These are phyloP conservation scores for Oryzias curvinotus DNA, from an alignment of 2,113 vertebrate genomes.

Conservation along the genomic window DNA sequence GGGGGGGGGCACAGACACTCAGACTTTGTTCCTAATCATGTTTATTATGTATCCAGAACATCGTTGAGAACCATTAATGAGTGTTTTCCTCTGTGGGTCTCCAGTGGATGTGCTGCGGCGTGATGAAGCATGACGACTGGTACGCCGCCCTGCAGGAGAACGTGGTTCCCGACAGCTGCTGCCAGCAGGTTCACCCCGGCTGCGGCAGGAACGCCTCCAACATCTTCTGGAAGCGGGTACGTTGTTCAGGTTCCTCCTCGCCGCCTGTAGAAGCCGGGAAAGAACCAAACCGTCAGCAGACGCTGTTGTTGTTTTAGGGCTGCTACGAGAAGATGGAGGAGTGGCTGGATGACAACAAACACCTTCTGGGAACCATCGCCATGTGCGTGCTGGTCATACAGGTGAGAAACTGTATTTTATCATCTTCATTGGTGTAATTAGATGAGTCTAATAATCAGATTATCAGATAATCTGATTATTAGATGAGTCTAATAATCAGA, in stretches of 20 bases:
- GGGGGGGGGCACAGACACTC: no score
- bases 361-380: conserved; percentile 89
- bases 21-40: no score
- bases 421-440: no score
- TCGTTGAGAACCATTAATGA: no score
- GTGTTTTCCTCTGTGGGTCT: background rate
- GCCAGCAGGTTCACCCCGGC: conserved; percentile 84
- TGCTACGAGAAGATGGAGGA: conserved; percentile 92
- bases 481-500: no score
- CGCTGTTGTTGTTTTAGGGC: conserved; percentile 74
- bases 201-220: conserved; percentile 89
- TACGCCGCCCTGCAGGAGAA: conserved; percentile 85
- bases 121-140: conserved; percentile 88
- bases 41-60: no score
- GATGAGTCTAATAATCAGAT: no score
- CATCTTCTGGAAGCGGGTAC: conserved; percentile 86
- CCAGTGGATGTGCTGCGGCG: conserved; percentile 95
- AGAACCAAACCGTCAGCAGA: no score
- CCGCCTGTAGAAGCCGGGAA: no score
- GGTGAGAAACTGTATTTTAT: conserved; percentile 54
- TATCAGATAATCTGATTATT: no score
- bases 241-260: conserved; percentile 1
- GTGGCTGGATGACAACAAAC: conserved; percentile 94
- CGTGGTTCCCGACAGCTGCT: conserved; percentile 91
- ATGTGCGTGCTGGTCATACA: conserved; percentile 95